A percentile compares a stretch with the other conserved stretches of the same genome.
Conservation (phyloP, 2,113 vertebrate genomes). For the Leuciscus idus region DNA sequence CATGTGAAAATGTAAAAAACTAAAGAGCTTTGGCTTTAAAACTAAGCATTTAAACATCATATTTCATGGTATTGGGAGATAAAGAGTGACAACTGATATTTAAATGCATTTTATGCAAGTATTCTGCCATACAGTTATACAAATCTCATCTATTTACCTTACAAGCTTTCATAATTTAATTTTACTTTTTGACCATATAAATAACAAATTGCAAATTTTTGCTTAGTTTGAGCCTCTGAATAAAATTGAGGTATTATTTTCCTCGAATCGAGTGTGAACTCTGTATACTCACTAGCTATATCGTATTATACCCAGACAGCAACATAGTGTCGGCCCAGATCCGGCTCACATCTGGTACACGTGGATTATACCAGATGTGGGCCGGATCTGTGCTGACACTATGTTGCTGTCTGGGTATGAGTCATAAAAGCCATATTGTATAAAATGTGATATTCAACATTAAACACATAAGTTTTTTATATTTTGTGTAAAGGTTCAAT, state of each 20-base stretch:
- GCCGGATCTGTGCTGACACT: too few relatives aligned
- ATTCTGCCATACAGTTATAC: background rate
- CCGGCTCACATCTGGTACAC: too few relatives aligned
- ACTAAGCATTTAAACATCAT: too few relatives aligned
- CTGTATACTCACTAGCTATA: background rate
- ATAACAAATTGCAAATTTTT: too few relatives aligned
- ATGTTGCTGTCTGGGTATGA: background rate
- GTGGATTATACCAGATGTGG: too few relatives aligned
- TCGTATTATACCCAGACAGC: background rate
- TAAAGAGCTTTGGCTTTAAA: too few relatives aligned
- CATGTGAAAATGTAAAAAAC: too few relatives aligned
- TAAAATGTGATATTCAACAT: background rate
- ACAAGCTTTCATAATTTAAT: background rate
- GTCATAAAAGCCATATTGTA: background rate
- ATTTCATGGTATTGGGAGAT: background rate
- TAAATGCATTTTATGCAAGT: background rate
- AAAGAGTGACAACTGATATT: background rate
- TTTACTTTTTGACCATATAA: too few relatives aligned
- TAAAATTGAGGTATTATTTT: background rate
- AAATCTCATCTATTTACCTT: background rate
- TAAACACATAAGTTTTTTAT: background rate
- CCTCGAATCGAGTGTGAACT: background rate
- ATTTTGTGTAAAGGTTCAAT: background rate
- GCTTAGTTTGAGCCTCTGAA: background rate
- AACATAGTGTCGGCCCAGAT: too few relatives aligned